These are phyloP conservation scores for Radopholus similis DNA, from an alignment of 1,140 invertebrate genomes.

Conservation along the genomic window DNA sequence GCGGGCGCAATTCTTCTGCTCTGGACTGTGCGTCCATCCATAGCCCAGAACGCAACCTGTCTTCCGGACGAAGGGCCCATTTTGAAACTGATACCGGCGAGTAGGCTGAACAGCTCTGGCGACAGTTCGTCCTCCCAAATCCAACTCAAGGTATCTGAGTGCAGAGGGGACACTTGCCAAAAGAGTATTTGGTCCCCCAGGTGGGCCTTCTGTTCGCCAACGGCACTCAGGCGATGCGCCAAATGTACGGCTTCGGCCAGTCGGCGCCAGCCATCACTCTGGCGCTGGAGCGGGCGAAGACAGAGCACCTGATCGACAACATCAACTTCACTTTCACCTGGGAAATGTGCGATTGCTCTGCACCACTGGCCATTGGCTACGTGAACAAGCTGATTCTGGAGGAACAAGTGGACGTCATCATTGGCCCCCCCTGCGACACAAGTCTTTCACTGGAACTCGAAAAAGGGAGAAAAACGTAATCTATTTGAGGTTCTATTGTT, in stretches of 20 bases:
- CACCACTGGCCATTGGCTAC: background rate
- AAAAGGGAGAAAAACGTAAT: too few relatives aligned
- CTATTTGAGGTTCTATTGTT: constrained; percentile 14
- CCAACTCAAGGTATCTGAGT: too few relatives aligned
- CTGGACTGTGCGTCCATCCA: too few relatives aligned
- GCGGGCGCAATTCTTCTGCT: too few relatives aligned
- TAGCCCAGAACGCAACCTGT: too few relatives aligned
- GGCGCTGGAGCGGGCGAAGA: background rate
- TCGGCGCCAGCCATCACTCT: constrained; percentile 24
- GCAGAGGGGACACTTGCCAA: too few relatives aligned
- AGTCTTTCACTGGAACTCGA: too few relatives aligned
- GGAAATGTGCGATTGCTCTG: constrained; percentile 3
- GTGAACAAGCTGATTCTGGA: background rate
- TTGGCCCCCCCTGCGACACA: background rate
- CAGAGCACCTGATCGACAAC: constrained; percentile 8
- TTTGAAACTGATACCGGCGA: too few relatives aligned
- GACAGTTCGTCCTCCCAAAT: too few relatives aligned
- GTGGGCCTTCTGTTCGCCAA: constrained; percentile 28
- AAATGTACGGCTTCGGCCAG: constrained; percentile 23
- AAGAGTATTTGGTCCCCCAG: too few relatives aligned
- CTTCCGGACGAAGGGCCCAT: too few relatives aligned
- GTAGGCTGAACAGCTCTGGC: too few relatives aligned
- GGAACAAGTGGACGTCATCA: constrained; percentile 2
- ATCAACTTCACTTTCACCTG: constrained; percentile 23
- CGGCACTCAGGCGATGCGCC: constrained; percentile 2